These are phyloP conservation scores for Alcedo atthis DNA, from an alignment of 2,797 vertebrate genomes.

Conservation along the genomic window DNA sequence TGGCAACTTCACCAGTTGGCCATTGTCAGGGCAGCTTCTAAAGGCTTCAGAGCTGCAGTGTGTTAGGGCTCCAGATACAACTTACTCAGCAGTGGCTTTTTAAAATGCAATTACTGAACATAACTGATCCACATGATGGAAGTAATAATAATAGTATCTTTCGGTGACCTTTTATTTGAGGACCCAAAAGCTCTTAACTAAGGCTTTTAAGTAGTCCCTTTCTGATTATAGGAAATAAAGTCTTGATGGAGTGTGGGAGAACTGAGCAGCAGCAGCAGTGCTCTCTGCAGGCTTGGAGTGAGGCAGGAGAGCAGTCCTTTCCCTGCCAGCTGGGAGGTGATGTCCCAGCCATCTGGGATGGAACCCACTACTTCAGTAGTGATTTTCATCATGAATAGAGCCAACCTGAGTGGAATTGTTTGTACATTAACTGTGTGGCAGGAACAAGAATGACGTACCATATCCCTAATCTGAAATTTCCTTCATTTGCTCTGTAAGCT, in stretches of 20 bases:
- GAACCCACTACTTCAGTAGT: background rate
- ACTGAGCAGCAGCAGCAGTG: background rate
- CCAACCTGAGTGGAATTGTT: background rate
- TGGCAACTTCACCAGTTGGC: conserved; percentile 20
- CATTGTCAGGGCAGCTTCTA: background rate
- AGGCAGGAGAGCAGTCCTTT: background rate
- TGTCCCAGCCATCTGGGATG: rapidly evolving
- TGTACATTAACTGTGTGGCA: background rate
- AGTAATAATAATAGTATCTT: conserved; percentile 3
- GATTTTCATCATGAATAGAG: background rate
- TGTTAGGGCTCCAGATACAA: background rate
- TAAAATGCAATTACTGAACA: background rate
- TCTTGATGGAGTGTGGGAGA: background rate
- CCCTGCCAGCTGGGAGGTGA: background rate
- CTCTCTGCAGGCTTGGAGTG: background rate
- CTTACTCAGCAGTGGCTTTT: conserved; percentile 2
- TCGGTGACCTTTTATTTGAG: conserved; percentile 6
- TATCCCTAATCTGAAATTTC: background rate
- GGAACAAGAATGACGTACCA: rapidly evolving
- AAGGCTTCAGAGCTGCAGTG: background rate
- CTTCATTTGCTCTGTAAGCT: background rate
- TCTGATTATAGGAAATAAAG: background rate
- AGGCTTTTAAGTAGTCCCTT: background rate
- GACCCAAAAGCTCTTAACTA: background rate
- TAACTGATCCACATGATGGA: background rate